Percentiles rank a stretch among this genome's conserved stretches.
Evolutionary conservation across 2,888 invertebrate species (phyloP).

Genomic region (Mythimna impura): DNA sequence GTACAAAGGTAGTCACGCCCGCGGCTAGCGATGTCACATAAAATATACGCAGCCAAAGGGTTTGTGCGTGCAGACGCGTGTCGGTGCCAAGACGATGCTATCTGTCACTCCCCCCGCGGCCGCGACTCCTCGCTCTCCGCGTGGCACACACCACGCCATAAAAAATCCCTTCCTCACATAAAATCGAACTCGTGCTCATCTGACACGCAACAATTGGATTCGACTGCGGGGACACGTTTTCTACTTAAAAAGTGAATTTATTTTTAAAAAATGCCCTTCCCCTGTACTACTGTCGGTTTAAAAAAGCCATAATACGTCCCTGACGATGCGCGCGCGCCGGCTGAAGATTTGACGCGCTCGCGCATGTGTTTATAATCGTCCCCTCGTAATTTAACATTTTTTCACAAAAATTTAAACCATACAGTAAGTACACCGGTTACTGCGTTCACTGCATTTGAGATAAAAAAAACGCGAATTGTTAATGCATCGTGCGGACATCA

Average conservation of each 20-base stretch:
- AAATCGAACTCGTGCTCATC: constrained; percentile 90
- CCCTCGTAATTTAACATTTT: constrained; percentile 88
- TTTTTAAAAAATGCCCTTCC: constrained; percentile 88
- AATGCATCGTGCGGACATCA: constrained; percentile 83
- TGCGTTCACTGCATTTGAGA: constrained; percentile 74
- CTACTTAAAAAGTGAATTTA: constrained; percentile 86
- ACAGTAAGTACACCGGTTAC: constrained; percentile 85
- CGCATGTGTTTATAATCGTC: constrained; percentile 90
- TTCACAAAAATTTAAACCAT: constrained; percentile 83
- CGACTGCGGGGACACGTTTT: constrained; percentile 87
- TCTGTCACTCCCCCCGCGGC: constrained; percentile 69
- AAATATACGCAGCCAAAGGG: constrained; percentile 73
- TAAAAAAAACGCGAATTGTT: constrained; percentile 83
- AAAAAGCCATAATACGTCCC: constrained; percentile 88
- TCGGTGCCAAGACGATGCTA: constrained; percentile 73
- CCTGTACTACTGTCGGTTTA: constrained; percentile 83
- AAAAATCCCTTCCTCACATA: constrained; percentile 88
- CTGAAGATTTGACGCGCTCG: constrained; percentile 90
- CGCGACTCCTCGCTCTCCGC: constrained; percentile 66
- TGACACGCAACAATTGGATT: constrained; percentile 90
- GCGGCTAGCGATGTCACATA: constrained; percentile 67
- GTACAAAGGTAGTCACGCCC: constrained; percentile 65
- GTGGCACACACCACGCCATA: constrained; percentile 86
- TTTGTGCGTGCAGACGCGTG: constrained; percentile 75
- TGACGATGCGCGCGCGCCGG: constrained; percentile 86